Evolutionary conservation across 2,113 vertebrate genomes (phyloP).

Genomic region (Syngnathoides biaculeatus): DNA sequence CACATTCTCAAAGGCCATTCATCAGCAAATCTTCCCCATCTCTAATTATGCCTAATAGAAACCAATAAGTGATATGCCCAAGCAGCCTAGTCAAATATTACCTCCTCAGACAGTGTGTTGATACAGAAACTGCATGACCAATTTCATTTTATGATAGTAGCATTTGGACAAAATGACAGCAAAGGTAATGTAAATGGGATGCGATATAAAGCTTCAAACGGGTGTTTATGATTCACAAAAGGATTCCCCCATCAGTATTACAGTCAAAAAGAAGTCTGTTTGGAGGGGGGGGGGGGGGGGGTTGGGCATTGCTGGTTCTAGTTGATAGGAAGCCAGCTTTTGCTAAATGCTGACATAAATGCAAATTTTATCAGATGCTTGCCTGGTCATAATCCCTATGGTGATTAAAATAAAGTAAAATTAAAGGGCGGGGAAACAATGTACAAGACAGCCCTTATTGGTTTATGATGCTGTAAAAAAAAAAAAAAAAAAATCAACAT

Average conservation of each 20-base stretch:
- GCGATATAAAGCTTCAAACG: neutral
- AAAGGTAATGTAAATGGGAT: neutral
- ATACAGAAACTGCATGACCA: constrained; percentile 20
- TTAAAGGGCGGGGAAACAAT: neutral
- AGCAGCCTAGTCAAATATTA: constrained; percentile 33
- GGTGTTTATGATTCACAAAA: constrained; percentile 2
- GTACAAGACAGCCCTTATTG: neutral
- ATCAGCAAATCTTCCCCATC: constrained; percentile 53
- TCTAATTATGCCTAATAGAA: constrained; percentile 55
- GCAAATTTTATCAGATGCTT: neutral
- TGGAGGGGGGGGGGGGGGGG: neutral
- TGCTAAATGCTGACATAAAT: neutral
- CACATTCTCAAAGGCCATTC: constrained; percentile 57
- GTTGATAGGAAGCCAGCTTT: neutral
- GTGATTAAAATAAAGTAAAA: neutral
- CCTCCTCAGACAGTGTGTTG: constrained; percentile 2
- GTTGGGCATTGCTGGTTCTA: neutral
- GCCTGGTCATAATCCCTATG: neutral
- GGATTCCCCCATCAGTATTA: constrained; percentile 5
- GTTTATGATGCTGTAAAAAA: neutral
- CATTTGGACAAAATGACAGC: neutral
- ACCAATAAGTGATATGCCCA: constrained; percentile 44
- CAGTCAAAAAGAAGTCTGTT: neutral
- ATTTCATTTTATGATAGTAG: constrained; percentile 4
- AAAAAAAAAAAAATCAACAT: neutral